These are phyloP conservation scores for Dromiciops gliroides DNA, from an alignment of 2,113 vertebrate species.

Conservation along the genomic window DNA sequence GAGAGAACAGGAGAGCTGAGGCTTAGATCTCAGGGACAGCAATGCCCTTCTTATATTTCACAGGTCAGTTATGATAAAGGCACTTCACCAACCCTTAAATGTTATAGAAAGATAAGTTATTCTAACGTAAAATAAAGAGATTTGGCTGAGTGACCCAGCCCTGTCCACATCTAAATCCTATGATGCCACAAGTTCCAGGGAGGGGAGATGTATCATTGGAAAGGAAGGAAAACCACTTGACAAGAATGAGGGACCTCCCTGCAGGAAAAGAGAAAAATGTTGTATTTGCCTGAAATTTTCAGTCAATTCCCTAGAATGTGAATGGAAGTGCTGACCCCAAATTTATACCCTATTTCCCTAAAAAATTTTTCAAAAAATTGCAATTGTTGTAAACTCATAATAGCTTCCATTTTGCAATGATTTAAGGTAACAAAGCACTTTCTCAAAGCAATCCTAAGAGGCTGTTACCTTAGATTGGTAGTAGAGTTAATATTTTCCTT, in stretches of 20 bases:
- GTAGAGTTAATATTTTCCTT: background rate
- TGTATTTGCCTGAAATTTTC: background rate
- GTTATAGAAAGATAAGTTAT: background rate
- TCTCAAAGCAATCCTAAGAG: background rate
- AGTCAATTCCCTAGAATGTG: background rate
- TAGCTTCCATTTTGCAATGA: background rate
- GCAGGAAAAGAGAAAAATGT: background rate
- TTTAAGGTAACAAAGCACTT: background rate
- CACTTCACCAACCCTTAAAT: background rate
- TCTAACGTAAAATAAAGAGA: background rate
- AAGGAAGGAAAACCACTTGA: background rate
- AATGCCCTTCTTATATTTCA: background rate
- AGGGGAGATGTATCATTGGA: background rate
- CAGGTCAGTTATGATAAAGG: background rate
- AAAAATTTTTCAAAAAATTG: background rate
- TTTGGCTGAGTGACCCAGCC: background rate
- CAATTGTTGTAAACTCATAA: background rate
- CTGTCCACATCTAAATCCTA: too few relatives aligned
- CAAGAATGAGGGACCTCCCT: background rate
- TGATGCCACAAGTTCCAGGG: background rate
- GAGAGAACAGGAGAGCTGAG: background rate
- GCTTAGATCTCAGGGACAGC: background rate
- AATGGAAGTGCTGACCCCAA: background rate
- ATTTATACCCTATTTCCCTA: background rate
- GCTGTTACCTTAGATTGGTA: background rate